A percentile compares a stretch with the other conserved stretches of the same genome.
Conservation (phyloP, 2,113 vertebrate species). For the Anas platyrhynchos region DNA sequence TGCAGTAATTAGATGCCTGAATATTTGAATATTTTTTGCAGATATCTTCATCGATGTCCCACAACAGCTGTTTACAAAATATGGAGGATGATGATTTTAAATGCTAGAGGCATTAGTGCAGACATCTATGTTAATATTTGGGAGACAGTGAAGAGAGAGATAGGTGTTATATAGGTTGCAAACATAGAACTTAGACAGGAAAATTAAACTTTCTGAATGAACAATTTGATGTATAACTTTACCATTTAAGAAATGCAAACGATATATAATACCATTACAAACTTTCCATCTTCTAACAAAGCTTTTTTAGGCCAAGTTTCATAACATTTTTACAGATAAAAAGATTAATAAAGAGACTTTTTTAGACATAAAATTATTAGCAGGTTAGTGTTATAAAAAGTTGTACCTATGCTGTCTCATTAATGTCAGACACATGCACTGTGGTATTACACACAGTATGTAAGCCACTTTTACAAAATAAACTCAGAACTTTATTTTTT, state of each 20-base stretch:
- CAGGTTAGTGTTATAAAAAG: neutral
- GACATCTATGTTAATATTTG: neutral
- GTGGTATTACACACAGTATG: neutral
- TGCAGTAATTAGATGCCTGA: neutral
- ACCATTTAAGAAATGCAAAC: neutral
- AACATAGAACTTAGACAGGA: neutral
- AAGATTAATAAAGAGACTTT: neutral
- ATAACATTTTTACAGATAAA: neutral
- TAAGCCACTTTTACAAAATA: neutral
- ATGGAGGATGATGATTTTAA: neutral
- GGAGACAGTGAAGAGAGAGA: fast-evolving
- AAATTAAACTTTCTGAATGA: neutral
- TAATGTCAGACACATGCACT: neutral
- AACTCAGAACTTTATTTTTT: neutral
- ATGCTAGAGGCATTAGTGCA: neutral
- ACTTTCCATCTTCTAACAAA: neutral
- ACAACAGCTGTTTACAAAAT: neutral
- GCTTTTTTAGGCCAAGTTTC: neutral
- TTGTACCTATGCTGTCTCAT: neutral
- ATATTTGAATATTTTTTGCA: neutral
- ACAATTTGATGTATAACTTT: neutral
- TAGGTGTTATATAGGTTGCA: neutral
- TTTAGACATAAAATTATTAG: neutral
- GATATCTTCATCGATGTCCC: neutral
- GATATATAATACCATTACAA: fast-evolving